Percentiles rank a stretch among this genome's conserved stretches.
Conservation (phyloP, 1,140 invertebrate species). For the Sycophila sp. region DNA sequence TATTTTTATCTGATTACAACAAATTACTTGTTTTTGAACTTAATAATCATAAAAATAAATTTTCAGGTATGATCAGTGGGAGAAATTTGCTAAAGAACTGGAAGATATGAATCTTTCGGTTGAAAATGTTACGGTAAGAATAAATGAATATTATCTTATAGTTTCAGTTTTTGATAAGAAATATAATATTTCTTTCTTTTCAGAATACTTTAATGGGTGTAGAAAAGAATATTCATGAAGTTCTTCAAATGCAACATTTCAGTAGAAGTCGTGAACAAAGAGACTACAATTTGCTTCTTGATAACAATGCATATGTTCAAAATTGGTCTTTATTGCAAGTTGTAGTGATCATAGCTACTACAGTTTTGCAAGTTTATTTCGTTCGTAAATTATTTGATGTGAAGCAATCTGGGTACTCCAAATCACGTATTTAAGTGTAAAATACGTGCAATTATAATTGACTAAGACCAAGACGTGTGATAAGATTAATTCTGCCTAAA, state of each 20-base stretch:
- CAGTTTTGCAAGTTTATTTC: constrained; percentile 85
- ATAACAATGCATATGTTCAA: constrained; percentile 87
- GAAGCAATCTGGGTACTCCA: constrained; percentile 72
- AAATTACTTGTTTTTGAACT: not conserved
- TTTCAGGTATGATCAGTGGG: constrained; percentile 89
- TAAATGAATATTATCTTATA: not conserved
- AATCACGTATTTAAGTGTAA: constrained; percentile 67
- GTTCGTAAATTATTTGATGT: constrained; percentile 88
- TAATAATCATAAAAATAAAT: not conserved
- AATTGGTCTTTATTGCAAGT: constrained; percentile 90
- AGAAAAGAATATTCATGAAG: constrained; percentile 86
- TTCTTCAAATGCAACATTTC: constrained; percentile 84
- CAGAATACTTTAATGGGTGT: constrained; percentile 79
- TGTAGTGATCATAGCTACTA: constrained; percentile 80
- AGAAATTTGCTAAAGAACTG: constrained; percentile 89
- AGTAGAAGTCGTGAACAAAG: constrained; percentile 79
- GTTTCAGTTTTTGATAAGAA: not conserved
- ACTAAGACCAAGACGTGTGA: not conserved
- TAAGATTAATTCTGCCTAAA: not conserved
- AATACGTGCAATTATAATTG: not conserved
- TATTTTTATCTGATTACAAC: not conserved
- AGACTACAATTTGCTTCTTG: constrained; percentile 82
- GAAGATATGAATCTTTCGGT: constrained; percentile 88
- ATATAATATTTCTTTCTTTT: constrained; percentile 50
- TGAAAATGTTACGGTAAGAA: constrained; percentile 86